phyloP scores from a whole-genome alignment of 2,797 vertebrate species.

The Morelia viridis region DNA sequence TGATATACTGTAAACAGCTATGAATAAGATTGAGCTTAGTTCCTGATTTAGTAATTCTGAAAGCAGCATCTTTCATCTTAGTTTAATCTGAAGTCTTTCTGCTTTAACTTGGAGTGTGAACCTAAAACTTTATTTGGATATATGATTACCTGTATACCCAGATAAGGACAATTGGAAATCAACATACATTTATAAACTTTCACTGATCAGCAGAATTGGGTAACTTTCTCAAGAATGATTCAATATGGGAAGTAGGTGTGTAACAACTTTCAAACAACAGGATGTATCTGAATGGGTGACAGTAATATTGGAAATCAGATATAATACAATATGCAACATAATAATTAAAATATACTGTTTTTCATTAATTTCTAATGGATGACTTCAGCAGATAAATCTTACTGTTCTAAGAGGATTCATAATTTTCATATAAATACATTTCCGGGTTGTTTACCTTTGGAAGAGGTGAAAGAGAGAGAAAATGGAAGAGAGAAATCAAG shows the following conservation, averaged over 20 bases:
- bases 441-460: background rate
- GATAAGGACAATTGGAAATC: no score
- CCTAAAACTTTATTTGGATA: background rate
- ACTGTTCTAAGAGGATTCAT: background rate
- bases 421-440: background rate
- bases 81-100: background rate
- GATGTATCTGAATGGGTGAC: background rate
- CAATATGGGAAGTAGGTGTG: background rate
- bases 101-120: background rate
- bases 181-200: background rate
- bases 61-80: background rate
- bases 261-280: background rate
- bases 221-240: background rate
- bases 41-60: background rate
- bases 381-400: background rate
- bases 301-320: background rate
- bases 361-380: background rate
- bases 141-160: background rate
- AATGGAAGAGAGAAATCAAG: background rate
- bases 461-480: background rate
- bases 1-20: background rate
- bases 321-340: background rate
- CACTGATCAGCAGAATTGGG: background rate
- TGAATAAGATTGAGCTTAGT: background rate
- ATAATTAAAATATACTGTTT: no score